A percentile compares a stretch with the other conserved stretches of the same genome.
Conservation (phyloP, 53 echinoderm and acorn worm genomes). For the Arbacia lixula region DNA sequence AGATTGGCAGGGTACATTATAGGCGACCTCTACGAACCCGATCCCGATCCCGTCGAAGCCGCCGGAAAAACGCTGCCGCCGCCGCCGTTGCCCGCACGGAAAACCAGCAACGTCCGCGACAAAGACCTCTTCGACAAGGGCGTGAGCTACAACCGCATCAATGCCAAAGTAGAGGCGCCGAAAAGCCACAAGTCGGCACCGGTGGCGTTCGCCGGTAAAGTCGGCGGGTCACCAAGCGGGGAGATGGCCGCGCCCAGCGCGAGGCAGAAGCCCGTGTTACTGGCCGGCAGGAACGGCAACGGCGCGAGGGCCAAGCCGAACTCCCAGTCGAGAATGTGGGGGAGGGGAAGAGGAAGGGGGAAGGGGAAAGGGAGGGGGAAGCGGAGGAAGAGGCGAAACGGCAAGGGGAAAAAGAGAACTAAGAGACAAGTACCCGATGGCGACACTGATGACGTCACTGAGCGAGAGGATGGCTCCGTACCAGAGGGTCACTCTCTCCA, state of each 20-base stretch:
- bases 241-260: background rate
- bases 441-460: background rate
- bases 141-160: background rate
- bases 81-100: background rate
- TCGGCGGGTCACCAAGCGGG: background rate
- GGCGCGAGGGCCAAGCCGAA: background rate
- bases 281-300: background rate
- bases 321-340: too few species aligned
- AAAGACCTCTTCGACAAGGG: background rate
- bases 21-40: too few species aligned
- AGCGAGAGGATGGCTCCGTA: too few species aligned
- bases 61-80: too few species aligned
- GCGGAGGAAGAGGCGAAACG: background rate
- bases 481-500: too few species aligned
- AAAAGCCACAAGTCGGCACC: background rate
- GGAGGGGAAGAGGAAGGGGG: background rate
- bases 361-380: background rate
- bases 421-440: background rate
- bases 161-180: background rate
- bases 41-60: too few species aligned
- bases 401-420: background rate
- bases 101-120: background rate
- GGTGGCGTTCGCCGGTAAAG: background rate
- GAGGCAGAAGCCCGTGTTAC: background rate
- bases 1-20: too few species aligned